Evolutionary conservation across 2,113 vertebrate species (phyloP), one percentile per base, ranked within the genome.

Genomic region (Rhabdornis inornatus): DNA sequence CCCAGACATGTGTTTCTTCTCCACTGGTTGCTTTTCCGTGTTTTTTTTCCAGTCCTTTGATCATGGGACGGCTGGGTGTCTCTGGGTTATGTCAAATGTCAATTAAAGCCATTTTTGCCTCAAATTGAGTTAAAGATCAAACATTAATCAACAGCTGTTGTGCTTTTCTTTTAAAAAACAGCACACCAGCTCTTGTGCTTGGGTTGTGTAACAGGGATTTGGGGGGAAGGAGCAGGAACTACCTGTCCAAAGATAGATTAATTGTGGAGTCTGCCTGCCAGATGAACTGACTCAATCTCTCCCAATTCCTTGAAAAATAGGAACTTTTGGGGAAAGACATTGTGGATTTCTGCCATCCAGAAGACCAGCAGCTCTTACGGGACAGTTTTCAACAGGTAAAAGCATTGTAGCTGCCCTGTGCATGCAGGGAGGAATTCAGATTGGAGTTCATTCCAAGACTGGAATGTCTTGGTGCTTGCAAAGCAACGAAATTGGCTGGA

Each of bases 351-450:
- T 98, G 99, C 90, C 99, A 99, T 84, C 99, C 98, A 1, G 99
- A 99, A 94, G 99, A 99, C 91, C 99, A 99, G 30, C 98, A 99
- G 49, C 98, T 99, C 70, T 90, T 99, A 81, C 98, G 98, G 95
- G 99, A 99, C 97, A 99, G 99, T 91, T 99, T 99, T 45, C 99
- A 99, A 84, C 99, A 99, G 99, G 99, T 99, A 97, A 92, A 61
- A 22, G 5, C 24, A 3, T 64, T 50, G 19, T 0, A 12, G 69
- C 57, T 64, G 0, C 64, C 2, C 44, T 70, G 7, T 31, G 71
- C 59, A 3, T 31, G 66, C 45, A 3, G 60, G 4, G 33, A 37
- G 71, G 12, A 60, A 6, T 21, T 44, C 31, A 6, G 57, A 3
- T 42, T 9, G 39, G 47, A 53, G 19, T 16, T 70, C 39, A 5